Evolutionary conservation across 1,140 invertebrate genomes (phyloP).

Genomic region (Drosophila cardini): DNA sequence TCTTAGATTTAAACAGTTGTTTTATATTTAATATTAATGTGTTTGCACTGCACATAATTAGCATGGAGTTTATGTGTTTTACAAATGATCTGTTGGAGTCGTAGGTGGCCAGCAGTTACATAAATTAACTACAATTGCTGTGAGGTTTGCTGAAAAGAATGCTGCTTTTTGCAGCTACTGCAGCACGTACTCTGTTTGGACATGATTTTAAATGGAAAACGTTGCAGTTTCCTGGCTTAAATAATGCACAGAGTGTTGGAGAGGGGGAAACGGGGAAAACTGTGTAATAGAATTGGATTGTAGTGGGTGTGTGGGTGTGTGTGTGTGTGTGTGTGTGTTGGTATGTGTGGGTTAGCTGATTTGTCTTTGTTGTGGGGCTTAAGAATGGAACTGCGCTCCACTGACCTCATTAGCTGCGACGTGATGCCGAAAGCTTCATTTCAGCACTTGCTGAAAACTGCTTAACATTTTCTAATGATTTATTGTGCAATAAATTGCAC

Average conservation of each 20-base stretch:
- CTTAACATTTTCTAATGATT: conserved; percentile 31
- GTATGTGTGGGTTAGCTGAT: conserved; percentile 3
- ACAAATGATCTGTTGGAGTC: conserved; percentile 56
- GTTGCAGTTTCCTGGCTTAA: conserved; percentile 27
- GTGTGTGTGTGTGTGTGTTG: background rate
- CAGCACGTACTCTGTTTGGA: conserved; percentile 51
- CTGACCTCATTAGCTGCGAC: conserved; percentile 30
- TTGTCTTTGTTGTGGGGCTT: conserved; percentile 29
- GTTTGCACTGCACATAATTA: conserved; percentile 54
- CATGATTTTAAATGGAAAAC: conserved; percentile 44
- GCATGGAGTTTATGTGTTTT: conserved; percentile 37
- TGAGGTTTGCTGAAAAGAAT: conserved; percentile 62
- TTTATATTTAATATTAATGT: conserved; percentile 13
- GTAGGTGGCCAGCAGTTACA: conserved; percentile 42
- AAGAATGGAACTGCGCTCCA: conserved; percentile 10
- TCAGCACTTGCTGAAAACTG: conserved; percentile 19
- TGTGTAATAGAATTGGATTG: conserved; percentile 17
- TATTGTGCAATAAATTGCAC: conserved; percentile 12
- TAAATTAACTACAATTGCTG: conserved; percentile 58
- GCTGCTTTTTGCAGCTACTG: conserved; percentile 52
- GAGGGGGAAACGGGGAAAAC: background rate
- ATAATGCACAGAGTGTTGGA: conserved; percentile 5
- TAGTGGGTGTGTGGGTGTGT: conserved; percentile 22
- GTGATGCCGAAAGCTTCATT: conserved; percentile 24
- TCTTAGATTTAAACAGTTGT: background rate